Evolutionary conservation across 2,113 vertebrate genomes (phyloP).

Genomic region (Synchiropus splendidus): DNA sequence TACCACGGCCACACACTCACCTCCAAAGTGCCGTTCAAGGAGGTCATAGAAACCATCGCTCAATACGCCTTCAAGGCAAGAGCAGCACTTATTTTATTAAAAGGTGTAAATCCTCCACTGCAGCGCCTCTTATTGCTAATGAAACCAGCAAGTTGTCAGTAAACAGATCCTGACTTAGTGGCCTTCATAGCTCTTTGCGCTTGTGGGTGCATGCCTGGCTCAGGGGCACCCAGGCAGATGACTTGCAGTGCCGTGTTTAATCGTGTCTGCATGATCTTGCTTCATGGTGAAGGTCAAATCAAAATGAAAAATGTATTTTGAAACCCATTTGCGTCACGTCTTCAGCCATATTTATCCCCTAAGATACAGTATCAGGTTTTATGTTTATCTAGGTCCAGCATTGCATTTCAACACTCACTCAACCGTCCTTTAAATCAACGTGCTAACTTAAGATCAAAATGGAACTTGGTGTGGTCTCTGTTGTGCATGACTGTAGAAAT

Average conservation of each 20-base stretch:
- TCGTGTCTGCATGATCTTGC: no score
- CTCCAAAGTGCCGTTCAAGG: conserved; percentile 88
- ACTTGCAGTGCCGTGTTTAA: conserved; percentile 1
- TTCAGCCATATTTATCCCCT: no score
- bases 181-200: neutral
- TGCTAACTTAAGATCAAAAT: no score
- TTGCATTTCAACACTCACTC: conserved; percentile 12
- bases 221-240: neutral
- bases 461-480: no score
- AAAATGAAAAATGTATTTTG: no score
- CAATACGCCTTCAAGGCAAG: conserved; percentile 82
- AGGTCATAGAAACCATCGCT: conserved; percentile 80
- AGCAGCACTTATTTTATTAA: neutral
- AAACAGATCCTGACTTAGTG: conserved; percentile 10
- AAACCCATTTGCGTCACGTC: no score
- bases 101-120: conserved; percentile 4
- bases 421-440: no score
- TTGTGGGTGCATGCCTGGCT: conserved; percentile 10
- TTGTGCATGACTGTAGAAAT: no score
- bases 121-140: conserved; percentile 2
- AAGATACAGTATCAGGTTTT: no score
- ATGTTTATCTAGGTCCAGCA: neutral
- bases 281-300: no score
- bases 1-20: conserved; percentile 91
- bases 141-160: conserved; percentile 7